Evolutionary conservation across 2,797 vertebrate genomes (phyloP), one percentile per base, ranked within the genome.

Genomic region (Pampus argenteus): DNA sequence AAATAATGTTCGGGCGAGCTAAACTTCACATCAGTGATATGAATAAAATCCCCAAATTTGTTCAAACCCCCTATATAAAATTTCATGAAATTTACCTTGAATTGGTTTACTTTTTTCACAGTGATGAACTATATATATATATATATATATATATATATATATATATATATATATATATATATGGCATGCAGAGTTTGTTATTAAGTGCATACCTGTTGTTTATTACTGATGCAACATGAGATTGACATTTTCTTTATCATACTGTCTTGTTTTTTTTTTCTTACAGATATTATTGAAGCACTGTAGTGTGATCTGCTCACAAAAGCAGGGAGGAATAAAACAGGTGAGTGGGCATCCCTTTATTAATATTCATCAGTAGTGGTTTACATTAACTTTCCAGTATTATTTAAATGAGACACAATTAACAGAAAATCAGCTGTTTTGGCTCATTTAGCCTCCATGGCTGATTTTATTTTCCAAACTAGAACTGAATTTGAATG

Each of bases 81-180:
- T 88, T 56, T 76, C 66, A 92, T 95, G 91, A 93, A 94, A 94
- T 86, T 96, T 95, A 51, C 74, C 76, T 92, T 93, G 93, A 94
- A 95, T 96, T 95, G 97, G 98, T 99, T 99, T 99, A 99, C 97
- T 99, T 98, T 99, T 99, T 99, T 98, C 96, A 96, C 97, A 95
- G 94, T 94, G 95, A 95, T 93, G 78, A 89, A n/a, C n/a, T n/a
- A n/a, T n/a, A n/a, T n/a, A n/a, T n/a, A n/a, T n/a, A n/a, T n/a
- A n/a, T n/a, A n/a, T n/a, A n/a, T n/a, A n/a, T n/a, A n/a, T n/a
- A n/a, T n/a, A n/a, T n/a, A n/a, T n/a, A n/a, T n/a, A n/a, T n/a
- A n/a, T n/a, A n/a, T n/a, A n/a, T n/a, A n/a, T n/a, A n/a, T n/a
- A n/a, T n/a, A n/a, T n/a, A n/a, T n/a, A 91, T 92, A 29, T 89